Evolutionary conservation across 2,888 invertebrate species (phyloP).

Genomic region (Heteromurus nitidus): DNA sequence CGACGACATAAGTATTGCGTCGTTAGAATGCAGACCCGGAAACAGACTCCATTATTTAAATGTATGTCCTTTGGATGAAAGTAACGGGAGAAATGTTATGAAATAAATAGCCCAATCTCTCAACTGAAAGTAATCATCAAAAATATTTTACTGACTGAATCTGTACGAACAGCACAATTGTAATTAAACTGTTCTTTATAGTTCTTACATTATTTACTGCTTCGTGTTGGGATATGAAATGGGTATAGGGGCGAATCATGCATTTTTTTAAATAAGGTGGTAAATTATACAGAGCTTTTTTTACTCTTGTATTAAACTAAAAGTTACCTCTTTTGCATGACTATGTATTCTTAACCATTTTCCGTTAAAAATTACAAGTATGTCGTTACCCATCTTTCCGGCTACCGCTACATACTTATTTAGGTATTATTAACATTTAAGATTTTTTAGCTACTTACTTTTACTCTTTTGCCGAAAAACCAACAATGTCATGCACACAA

Average conservation of each 20-base stretch:
- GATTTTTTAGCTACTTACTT: too few relatives aligned
- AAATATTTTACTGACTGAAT: slow-evolving; percentile 63
- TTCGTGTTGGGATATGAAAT: slow-evolving; percentile 22
- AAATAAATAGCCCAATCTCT: neutral
- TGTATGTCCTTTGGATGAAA: slow-evolving; percentile 9
- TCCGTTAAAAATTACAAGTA: too few relatives aligned
- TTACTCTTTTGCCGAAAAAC: neutral
- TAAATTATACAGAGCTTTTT: too few relatives aligned
- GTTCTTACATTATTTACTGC: slow-evolving; percentile 22
- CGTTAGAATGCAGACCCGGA: slow-evolving; percentile 51
- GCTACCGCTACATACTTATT: too few relatives aligned
- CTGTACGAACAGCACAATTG: slow-evolving; percentile 53
- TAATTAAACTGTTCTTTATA: slow-evolving; percentile 45
- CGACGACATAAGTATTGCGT: slow-evolving; percentile 35
- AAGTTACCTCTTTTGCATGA: too few relatives aligned
- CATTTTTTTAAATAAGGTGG: slow-evolving; percentile 1
- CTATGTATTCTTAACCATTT: too few relatives aligned
- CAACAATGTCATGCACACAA: slow-evolving; percentile 40
- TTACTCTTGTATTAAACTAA: too few relatives aligned
- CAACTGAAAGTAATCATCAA: slow-evolving; percentile 26
- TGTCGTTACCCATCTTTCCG: too few relatives aligned
- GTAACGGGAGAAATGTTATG: neutral
- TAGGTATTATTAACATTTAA: too few relatives aligned
- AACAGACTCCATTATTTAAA: slow-evolving; percentile 39
- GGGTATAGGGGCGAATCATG: too few relatives aligned